phyloP scores from a whole-genome alignment of 1,140 invertebrate species.

The Patella vulgata region DNA sequence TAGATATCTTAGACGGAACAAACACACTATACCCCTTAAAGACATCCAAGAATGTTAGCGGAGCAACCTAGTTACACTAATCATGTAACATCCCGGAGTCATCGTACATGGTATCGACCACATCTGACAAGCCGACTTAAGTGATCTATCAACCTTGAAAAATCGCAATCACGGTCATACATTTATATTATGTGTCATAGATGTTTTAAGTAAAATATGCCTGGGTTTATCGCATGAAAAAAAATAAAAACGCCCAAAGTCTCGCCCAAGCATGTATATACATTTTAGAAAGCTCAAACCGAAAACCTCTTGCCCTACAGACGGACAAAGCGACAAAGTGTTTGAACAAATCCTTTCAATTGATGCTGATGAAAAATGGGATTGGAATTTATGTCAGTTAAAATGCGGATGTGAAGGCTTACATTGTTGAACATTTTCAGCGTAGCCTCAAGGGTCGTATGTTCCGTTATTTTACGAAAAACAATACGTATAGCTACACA shows the following conservation, averaged over 20 bases:
- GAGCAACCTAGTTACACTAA: slow-evolving; percentile 24
- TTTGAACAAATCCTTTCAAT: slow-evolving; percentile 21
- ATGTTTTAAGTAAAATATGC: slow-evolving; percentile 68
- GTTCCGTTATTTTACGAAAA: slow-evolving; percentile 65
- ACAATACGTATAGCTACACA: slow-evolving; percentile 63
- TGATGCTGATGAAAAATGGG: slow-evolving; percentile 12
- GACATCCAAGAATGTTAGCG: slow-evolving; percentile 13
- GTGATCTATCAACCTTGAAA: slow-evolving; percentile 50
- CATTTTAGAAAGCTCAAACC: slow-evolving; percentile 26
- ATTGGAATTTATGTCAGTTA: slow-evolving; percentile 13
- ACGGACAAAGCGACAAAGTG: slow-evolving; percentile 23
- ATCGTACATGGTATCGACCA: slow-evolving; percentile 48
- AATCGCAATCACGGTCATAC: slow-evolving; percentile 62
- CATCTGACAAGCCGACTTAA: slow-evolving; percentile 64
- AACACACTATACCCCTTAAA: background rate
- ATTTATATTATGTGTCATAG: slow-evolving; percentile 68
- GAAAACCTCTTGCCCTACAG: slow-evolving; percentile 11
- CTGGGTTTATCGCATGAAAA: slow-evolving; percentile 67
- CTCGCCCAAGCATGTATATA: slow-evolving; percentile 38
- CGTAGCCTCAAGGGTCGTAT: slow-evolving; percentile 67
- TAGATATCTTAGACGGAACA: too few species aligned
- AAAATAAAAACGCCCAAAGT: slow-evolving; percentile 62
- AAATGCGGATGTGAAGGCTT: slow-evolving; percentile 66
- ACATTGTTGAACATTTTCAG: slow-evolving; percentile 67
- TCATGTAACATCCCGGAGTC: slow-evolving; percentile 21